Base-by-base conservation (phyloP, 2,797 vertebrate genomes). In the Telmatherina bonti region DNA sequence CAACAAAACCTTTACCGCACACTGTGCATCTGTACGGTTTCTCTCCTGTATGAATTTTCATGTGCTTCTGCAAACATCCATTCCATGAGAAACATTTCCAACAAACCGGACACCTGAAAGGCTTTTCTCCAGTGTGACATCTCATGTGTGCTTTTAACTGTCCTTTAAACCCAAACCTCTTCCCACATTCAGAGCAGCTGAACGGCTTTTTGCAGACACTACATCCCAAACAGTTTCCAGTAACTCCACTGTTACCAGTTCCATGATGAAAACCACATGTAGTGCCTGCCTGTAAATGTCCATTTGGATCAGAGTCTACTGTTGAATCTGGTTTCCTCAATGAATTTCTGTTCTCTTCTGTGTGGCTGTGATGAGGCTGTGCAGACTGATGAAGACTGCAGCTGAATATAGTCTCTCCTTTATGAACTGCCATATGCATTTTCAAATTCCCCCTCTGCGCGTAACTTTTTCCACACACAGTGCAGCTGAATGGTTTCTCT, bases 61-160 rank as follows among this genome's bases (percentile, higher is more conserved):
- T 62, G 20, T 69, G 72, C 6, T 60, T 74, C 64, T 72, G 55
- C 36, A 66, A 49, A n/a, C 61, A 63, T 5, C 60, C 33, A 13
- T 64, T 71, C 69, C 69, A 71, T 0, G 60, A 71, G 61, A 71
- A 64, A 18, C 22, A 76, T 67, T 66, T 84, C 64, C 47, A 49
- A 33, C 55, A 71, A 9, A 51, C 33, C 12, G 61, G 24, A 24
- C 61, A 64, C 53, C 54, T 71, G 26, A 57, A 71, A 5, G 60
- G 69, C 13, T 58, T 65, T 15, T 72, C 62, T 20, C 70, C 70
- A 0, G 55, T 65, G 62, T 72, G 70, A n/a, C 27, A 41, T 58
- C 62, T 72, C 33, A 72, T 53, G 70, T 66, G 55, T 4, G 47
- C 55, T 16, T 52, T 65, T 35, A 72, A 36, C 54, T 72, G 67